Conservation (phyloP, 2,888 invertebrate genomes). For the Isotomurus palustris region DNA sequence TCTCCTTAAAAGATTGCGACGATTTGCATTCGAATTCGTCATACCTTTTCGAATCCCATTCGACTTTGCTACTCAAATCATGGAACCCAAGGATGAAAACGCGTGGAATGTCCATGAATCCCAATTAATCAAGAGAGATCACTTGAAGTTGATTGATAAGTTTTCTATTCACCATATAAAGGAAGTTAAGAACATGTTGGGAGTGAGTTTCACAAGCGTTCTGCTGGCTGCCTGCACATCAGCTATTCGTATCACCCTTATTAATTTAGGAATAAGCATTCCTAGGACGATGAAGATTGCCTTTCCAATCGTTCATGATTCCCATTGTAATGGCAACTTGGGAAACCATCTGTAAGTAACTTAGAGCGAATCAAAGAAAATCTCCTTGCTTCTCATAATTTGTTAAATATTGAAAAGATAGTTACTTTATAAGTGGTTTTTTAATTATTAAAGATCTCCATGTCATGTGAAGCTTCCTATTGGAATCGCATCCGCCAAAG, state of each 20-base stretch:
- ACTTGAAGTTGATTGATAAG: slow-evolving; percentile 29
- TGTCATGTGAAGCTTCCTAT: slow-evolving; percentile 24
- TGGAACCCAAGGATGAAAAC: slow-evolving; percentile 26
- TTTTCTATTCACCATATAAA: slow-evolving; percentile 40
- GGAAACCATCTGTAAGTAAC: neutral
- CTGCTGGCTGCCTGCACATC: slow-evolving; percentile 36
- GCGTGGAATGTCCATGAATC: slow-evolving; percentile 34
- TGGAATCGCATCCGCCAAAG: slow-evolving; percentile 19
- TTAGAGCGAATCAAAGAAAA: neutral
- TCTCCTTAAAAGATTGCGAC: neutral
- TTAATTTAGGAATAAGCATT: slow-evolving; percentile 26
- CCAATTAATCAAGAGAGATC: slow-evolving; percentile 32
- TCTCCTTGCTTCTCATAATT: neutral
- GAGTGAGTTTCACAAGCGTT: slow-evolving; percentile 37
- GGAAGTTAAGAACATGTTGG: slow-evolving; percentile 36
- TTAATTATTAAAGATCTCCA: slow-evolving; percentile 11
- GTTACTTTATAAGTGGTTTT: neutral
- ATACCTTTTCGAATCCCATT: slow-evolving; percentile 22
- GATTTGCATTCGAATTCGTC: slow-evolving; percentile 2
- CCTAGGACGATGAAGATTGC: slow-evolving; percentile 30
- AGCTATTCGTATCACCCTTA: slow-evolving; percentile 27
- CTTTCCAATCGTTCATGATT: slow-evolving; percentile 9
- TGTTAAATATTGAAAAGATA: neutral
- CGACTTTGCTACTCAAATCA: slow-evolving; percentile 29
- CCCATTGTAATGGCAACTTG: neutral